A percentile compares a stretch with the other conserved stretches of the same genome.
These are phyloP conservation scores for Seriola rivoliana DNA, from an alignment of 2,113 vertebrate species.

Conservation along the genomic window DNA sequence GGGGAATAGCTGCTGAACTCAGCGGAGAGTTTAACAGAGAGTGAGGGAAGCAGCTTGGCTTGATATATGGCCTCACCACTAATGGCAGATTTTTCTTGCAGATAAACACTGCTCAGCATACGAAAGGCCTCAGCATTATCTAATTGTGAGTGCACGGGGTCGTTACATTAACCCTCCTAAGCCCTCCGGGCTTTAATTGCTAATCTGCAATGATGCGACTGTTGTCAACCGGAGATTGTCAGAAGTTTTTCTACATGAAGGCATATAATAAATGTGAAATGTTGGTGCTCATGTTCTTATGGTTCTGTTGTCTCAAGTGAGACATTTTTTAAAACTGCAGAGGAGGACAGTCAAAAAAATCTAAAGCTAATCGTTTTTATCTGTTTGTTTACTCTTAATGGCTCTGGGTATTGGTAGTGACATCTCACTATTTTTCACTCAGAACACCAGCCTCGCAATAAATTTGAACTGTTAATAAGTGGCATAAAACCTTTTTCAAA, in stretches of 20 bases:
- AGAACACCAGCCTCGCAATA: not conserved
- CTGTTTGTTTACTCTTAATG: not conserved
- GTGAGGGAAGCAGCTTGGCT: slow-evolving; percentile 49
- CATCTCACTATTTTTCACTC: not conserved
- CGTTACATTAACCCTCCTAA: slow-evolving; percentile 56
- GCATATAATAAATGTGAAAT: not conserved
- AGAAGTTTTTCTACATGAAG: slow-evolving; percentile 2
- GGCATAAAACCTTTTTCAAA: not conserved
- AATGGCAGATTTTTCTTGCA: slow-evolving; percentile 52
- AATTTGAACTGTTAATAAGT: too few species aligned
- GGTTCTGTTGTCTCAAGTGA: slow-evolving; percentile 13
- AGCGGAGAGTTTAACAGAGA: slow-evolving; percentile 53
- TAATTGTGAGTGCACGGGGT: slow-evolving; percentile 61
- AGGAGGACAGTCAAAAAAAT: not conserved
- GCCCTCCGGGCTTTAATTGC: slow-evolving; percentile 63
- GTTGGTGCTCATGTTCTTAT: not conserved
- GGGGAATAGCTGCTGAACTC: slow-evolving; percentile 40
- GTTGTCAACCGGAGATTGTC: slow-evolving; percentile 36
- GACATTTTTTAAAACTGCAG: not conserved
- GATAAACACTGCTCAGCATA: slow-evolving; percentile 65
- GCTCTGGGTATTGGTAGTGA: not conserved
- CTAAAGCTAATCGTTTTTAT: not conserved
- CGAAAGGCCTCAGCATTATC: slow-evolving; percentile 45
- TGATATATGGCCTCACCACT: slow-evolving; percentile 47
- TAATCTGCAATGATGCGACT: slow-evolving; percentile 69